Conservation (phyloP, 2,797 vertebrate species). For the Lophotriccus pileatus region DNA sequence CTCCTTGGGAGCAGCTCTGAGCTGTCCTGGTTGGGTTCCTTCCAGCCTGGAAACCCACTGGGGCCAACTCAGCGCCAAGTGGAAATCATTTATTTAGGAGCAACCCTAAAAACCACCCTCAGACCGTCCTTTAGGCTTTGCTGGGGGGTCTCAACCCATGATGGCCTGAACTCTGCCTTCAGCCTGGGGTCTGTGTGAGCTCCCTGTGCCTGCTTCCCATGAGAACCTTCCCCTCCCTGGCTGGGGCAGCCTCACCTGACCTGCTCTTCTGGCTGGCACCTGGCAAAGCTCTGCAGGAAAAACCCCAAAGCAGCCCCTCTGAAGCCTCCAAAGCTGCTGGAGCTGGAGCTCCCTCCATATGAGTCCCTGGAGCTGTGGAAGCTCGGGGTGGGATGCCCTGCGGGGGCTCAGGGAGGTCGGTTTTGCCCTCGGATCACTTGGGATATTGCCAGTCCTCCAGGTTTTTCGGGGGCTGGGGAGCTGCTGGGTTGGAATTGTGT, state of each 20-base stretch:
- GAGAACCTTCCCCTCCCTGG: neutral
- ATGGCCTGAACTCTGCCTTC: neutral
- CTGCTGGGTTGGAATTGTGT: fast-evolving
- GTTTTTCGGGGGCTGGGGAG: neutral
- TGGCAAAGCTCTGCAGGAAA: neutral
- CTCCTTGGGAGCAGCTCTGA: neutral
- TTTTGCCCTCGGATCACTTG: neutral
- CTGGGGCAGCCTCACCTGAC: neutral
- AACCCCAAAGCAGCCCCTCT: neutral
- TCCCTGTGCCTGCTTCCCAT: neutral
- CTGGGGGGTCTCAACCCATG: neutral
- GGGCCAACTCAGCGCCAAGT: too few relatives aligned
- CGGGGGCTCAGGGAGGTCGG: fast-evolving
- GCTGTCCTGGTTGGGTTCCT: neutral
- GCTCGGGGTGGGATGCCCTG: fast-evolving
- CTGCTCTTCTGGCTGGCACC: neutral
- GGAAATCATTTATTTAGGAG: neutral
- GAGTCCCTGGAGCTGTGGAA: neutral
- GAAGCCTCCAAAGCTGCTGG: neutral
- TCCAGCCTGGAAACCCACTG: neutral
- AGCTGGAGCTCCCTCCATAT: fast-evolving
- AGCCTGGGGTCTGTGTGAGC: neutral
- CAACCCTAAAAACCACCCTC: neutral
- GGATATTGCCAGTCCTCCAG: neutral
- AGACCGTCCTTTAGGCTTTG: neutral